Evolutionary conservation across 2,888 invertebrate genomes (phyloP).

Genomic region (Torymus texanus): DNA sequence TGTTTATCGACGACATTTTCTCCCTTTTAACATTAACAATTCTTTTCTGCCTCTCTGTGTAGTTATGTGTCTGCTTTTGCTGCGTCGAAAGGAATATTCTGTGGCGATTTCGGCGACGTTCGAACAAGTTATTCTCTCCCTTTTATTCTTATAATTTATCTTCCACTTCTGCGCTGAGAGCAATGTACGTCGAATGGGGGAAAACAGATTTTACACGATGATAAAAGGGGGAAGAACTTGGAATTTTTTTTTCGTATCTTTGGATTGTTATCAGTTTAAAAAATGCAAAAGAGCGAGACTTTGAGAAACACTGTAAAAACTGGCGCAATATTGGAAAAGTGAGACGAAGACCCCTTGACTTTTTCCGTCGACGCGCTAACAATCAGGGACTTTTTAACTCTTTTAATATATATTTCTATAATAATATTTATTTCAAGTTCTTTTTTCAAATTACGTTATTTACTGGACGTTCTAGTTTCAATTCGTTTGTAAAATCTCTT

Average conservation of each 20-base stretch:
- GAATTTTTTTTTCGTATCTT: slow-evolving; percentile 30
- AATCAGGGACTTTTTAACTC: slow-evolving; percentile 29
- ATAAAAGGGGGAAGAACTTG: slow-evolving; percentile 43
- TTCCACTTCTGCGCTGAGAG: neutral
- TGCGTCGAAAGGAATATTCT: neutral
- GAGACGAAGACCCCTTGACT: slow-evolving; percentile 51
- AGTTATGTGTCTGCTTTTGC: neutral
- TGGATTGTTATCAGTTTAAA: slow-evolving; percentile 11
- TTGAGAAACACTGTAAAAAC: slow-evolving; percentile 41
- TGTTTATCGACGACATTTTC: too few species aligned
- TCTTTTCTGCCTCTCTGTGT: neutral
- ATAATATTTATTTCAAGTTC: slow-evolving; percentile 4
- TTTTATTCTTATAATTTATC: neutral
- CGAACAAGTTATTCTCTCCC: neutral
- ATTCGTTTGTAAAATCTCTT: slow-evolving; percentile 37
- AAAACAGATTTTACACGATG: slow-evolving; percentile 16
- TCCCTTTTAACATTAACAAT: slow-evolving; percentile 4
- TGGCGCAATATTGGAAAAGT: slow-evolving; percentile 46
- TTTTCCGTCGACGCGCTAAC: slow-evolving; percentile 32
- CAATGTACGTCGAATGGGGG: neutral
- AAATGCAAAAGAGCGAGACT: slow-evolving; percentile 47
- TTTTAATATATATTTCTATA: neutral
- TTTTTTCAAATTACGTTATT: slow-evolving; percentile 39
- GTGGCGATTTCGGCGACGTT: slow-evolving; percentile 7
- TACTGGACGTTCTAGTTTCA: slow-evolving; percentile 50